phyloP scores from a whole-genome alignment of 2,797 vertebrate genomes.

The Neosilurus hyrtlii region DNA sequence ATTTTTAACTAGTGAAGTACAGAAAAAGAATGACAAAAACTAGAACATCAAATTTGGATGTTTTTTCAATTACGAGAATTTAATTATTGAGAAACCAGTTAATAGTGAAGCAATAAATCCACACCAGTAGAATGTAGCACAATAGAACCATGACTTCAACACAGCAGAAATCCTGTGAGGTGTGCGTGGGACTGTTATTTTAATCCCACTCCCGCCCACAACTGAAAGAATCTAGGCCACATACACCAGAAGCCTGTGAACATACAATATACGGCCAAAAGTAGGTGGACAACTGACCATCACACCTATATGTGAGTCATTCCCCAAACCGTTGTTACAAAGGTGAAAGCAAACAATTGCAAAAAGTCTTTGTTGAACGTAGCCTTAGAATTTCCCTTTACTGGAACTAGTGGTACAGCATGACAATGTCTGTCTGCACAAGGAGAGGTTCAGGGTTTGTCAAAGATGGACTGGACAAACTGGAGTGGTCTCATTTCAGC shows the following conservation, averaged over 20 bases:
- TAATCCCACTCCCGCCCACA: conserved; percentile 14
- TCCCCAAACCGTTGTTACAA: background rate
- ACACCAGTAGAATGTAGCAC: background rate
- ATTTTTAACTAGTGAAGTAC: background rate
- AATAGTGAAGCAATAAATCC: background rate
- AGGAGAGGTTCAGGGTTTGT: background rate
- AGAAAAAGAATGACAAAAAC: background rate
- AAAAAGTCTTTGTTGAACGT: background rate
- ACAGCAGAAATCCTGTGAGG: background rate
- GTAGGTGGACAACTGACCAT: background rate
- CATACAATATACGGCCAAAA: background rate
- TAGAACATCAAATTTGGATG: background rate
- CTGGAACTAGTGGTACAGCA: background rate
- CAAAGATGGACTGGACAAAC: background rate
- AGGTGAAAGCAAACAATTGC: background rate
- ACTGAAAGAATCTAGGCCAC: background rate
- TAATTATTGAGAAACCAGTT: background rate
- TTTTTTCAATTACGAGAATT: background rate
- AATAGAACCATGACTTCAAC: background rate
- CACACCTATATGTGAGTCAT: background rate
- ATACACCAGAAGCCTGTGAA: background rate
- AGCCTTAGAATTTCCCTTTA: background rate
- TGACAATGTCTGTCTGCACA: no score
- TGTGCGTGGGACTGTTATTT: background rate
- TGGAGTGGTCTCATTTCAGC: background rate